Evolutionary conservation across 2,888 invertebrate species (phyloP).

Genomic region (Bombylius discolor): DNA sequence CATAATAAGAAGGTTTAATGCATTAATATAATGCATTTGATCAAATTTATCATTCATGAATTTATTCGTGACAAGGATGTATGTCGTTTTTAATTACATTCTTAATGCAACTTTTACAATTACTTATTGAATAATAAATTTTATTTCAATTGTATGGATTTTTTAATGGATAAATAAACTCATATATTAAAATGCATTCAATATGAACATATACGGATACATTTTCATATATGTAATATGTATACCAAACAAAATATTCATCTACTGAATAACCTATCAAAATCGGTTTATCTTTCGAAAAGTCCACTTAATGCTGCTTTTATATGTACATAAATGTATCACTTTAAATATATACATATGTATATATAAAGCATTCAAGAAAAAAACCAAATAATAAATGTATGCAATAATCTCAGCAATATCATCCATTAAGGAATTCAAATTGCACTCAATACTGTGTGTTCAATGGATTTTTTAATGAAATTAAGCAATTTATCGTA

Average conservation of each 20-base stretch:
- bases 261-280: too few species aligned
- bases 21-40: too few species aligned
- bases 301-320: too few species aligned
- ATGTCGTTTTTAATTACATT: background rate
- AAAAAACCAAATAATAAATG: background rate
- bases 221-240: background rate
- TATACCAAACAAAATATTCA: background rate
- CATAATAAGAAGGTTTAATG: too few species aligned
- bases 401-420: background rate
- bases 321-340: background rate
- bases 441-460: background rate
- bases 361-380: too few species aligned
- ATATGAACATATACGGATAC: background rate
- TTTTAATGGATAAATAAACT: too few species aligned
- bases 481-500: slow-evolving; percentile 35
- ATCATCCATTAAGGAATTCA: background rate
- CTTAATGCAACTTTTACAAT: too few species aligned
- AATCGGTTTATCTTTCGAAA: too few species aligned
- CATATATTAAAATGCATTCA: too few species aligned
- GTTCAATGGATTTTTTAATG: slow-evolving; percentile 19
- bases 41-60: background rate
- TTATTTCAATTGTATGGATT: too few species aligned
- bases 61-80: background rate
- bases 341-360: background rate
- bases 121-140: too few species aligned